These are phyloP conservation scores for Callosobruchus maculatus DNA, from an alignment of 2,888 invertebrate species.

Conservation along the genomic window DNA sequence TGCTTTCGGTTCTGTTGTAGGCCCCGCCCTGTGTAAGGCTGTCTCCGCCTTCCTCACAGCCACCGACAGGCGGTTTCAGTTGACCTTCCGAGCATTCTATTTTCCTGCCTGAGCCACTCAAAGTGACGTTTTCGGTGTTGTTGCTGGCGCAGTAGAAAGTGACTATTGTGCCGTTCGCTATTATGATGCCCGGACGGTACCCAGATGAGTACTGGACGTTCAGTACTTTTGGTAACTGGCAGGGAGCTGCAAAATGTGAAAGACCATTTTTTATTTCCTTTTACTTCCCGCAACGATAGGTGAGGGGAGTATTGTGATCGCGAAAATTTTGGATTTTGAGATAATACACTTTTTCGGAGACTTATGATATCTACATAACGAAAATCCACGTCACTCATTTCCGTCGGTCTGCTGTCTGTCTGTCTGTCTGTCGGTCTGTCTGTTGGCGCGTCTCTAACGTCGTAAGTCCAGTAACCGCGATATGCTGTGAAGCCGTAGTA, in stretches of 20 bases:
- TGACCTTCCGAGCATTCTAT: background rate
- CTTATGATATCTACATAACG: too few relatives aligned
- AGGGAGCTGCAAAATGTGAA: slow-evolving; percentile 61
- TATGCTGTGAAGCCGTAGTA: too few relatives aligned
- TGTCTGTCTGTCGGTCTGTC: too few relatives aligned
- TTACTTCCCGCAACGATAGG: too few relatives aligned
- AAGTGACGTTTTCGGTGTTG: slow-evolving; percentile 49
- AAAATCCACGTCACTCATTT: too few relatives aligned
- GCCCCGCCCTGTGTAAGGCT: slow-evolving; percentile 62
- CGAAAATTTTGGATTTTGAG: too few relatives aligned
- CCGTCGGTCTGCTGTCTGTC: too few relatives aligned
- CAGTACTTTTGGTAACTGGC: slow-evolving; percentile 64
- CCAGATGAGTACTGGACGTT: slow-evolving; percentile 73
- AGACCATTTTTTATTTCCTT: too few relatives aligned
- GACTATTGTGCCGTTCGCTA: slow-evolving; percentile 77
- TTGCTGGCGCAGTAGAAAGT: slow-evolving; percentile 66
- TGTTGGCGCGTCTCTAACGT: too few relatives aligned
- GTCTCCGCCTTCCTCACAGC: slow-evolving; percentile 53
- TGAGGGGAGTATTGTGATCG: too few relatives aligned
- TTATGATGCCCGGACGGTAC: slow-evolving; percentile 74
- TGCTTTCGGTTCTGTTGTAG: slow-evolving; percentile 52
- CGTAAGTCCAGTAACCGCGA: too few relatives aligned
- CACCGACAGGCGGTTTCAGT: slow-evolving; percentile 34
- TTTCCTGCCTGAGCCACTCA: slow-evolving; percentile 54
- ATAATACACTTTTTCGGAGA: too few relatives aligned